These are phyloP conservation scores for Diaperis boleti DNA, from an alignment of 2,888 invertebrate genomes.

Conservation along the genomic window DNA sequence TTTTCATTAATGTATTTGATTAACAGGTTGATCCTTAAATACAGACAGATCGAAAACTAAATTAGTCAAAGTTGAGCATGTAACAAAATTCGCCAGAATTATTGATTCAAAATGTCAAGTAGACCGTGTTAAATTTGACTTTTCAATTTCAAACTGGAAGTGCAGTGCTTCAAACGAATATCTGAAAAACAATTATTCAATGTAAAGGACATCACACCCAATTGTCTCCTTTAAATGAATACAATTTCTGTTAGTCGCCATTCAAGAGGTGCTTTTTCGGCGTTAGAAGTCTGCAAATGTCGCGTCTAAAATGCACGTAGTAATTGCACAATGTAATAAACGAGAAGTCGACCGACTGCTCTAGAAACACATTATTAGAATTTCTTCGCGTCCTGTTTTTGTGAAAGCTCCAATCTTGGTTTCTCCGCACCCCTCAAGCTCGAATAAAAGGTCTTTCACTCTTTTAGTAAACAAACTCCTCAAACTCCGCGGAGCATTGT, in stretches of 20 bases:
- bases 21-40: too few relatives aligned
- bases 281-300: not conserved
- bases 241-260: not conserved
- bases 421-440: not conserved
- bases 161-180: too few relatives aligned
- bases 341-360: not conserved
- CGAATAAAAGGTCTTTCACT: slow-evolving; percentile 21
- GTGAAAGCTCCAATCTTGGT: not conserved
- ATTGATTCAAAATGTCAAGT: too few relatives aligned
- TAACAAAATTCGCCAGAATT: too few relatives aligned
- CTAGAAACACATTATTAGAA: not conserved
- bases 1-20: too few relatives aligned
- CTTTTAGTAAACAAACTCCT: slow-evolving; percentile 24
- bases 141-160: too few relatives aligned
- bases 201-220: not conserved
- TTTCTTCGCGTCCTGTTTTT: not conserved
- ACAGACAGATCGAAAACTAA: too few relatives aligned
- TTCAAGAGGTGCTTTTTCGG: not conserved
- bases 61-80: too few relatives aligned
- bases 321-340: not conserved
- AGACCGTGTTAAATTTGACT: too few relatives aligned
- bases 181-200: not conserved
- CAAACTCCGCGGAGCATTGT: slow-evolving; percentile 14
- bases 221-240: not conserved
- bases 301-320: not conserved